Conservation (phyloP, 2,113 vertebrate species). For the Xyrauchen texanus region DNA sequence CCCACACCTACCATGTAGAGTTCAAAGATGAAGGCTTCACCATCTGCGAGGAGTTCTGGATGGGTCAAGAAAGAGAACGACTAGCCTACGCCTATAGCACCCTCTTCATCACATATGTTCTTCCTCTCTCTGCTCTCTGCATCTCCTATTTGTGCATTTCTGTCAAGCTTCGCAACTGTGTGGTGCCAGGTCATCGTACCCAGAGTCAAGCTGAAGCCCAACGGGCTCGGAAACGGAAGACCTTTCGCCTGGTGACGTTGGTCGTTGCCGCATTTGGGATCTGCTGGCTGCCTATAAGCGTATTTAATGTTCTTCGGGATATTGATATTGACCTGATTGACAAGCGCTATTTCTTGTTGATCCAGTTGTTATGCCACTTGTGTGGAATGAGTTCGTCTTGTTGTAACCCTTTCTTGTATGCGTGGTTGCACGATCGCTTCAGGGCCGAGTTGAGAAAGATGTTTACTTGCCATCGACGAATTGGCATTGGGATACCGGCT, state of each 20-base stretch:
- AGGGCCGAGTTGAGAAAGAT: slow-evolving; percentile 80
- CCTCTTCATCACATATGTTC: slow-evolving; percentile 83
- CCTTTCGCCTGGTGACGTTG: slow-evolving; percentile 76
- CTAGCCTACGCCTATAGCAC: slow-evolving; percentile 84
- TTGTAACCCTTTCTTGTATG: slow-evolving; percentile 88
- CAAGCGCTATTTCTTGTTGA: slow-evolving; percentile 84
- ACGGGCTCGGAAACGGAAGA: slow-evolving; percentile 75
- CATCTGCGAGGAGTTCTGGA: slow-evolving; percentile 90
- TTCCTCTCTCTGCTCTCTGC: slow-evolving; percentile 83
- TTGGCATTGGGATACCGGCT: slow-evolving; percentile 61
- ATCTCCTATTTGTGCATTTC: slow-evolving; percentile 86
- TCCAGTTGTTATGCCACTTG: slow-evolving; percentile 86
- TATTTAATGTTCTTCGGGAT: slow-evolving; percentile 85
- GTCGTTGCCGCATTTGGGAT: slow-evolving; percentile 82
- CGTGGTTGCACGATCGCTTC: slow-evolving; percentile 87
- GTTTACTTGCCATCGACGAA: slow-evolving; percentile 73
- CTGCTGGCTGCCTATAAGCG: slow-evolving; percentile 87
- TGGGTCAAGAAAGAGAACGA: slow-evolving; percentile 76
- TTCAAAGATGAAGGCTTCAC: slow-evolving; percentile 82
- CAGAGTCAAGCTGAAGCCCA: slow-evolving; percentile 79
- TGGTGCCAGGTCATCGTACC: slow-evolving; percentile 81
- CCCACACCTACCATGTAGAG: slow-evolving; percentile 86
- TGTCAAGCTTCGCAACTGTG: slow-evolving; percentile 81
- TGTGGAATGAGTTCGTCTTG: slow-evolving; percentile 88
- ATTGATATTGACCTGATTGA: slow-evolving; percentile 84